Evolutionary conservation across 1,140 invertebrate genomes (phyloP).

Genomic region (Neodiprion virginianus): DNA sequence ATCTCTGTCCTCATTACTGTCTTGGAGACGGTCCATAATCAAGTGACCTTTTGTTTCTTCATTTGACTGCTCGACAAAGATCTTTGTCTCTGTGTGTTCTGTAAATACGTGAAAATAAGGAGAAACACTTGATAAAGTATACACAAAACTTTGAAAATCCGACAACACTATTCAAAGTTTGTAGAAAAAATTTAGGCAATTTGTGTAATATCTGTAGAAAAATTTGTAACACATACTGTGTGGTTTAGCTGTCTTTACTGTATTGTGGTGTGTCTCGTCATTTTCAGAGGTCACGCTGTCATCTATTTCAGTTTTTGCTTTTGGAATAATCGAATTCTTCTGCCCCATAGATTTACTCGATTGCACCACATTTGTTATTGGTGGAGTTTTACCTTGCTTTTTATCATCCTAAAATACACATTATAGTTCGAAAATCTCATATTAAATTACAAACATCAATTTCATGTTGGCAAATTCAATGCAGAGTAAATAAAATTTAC

Average conservation of each 20-base stretch:
- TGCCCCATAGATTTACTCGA: not conserved
- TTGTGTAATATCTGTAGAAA: not conserved
- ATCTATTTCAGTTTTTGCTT: not conserved
- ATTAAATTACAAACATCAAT: slow-evolving; percentile 16
- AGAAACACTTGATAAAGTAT: too few species aligned
- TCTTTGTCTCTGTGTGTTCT: slow-evolving; percentile 22
- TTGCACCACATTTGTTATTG: not conserved
- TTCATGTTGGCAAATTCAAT: slow-evolving; percentile 31
- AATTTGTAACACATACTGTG: not conserved
- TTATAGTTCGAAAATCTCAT: not conserved
- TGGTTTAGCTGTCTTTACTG: not conserved
- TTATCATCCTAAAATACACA: not conserved
- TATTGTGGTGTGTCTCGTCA: not conserved
- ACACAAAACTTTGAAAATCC: too few species aligned
- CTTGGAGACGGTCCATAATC: slow-evolving; percentile 41
- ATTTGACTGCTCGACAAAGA: slow-evolving; percentile 40
- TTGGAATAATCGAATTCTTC: not conserved
- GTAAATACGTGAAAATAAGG: not conserved
- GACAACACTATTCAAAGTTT: too few species aligned
- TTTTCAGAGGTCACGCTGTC: not conserved
- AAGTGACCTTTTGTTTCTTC: slow-evolving; percentile 43
- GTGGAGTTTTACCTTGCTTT: not conserved
- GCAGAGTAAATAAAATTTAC: not conserved
- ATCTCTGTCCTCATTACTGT: slow-evolving; percentile 65
- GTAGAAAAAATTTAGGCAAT: not conserved